Evolutionary conservation across 2,797 vertebrate genomes (phyloP).

Genomic region (Denticeps clupeoides): DNA sequence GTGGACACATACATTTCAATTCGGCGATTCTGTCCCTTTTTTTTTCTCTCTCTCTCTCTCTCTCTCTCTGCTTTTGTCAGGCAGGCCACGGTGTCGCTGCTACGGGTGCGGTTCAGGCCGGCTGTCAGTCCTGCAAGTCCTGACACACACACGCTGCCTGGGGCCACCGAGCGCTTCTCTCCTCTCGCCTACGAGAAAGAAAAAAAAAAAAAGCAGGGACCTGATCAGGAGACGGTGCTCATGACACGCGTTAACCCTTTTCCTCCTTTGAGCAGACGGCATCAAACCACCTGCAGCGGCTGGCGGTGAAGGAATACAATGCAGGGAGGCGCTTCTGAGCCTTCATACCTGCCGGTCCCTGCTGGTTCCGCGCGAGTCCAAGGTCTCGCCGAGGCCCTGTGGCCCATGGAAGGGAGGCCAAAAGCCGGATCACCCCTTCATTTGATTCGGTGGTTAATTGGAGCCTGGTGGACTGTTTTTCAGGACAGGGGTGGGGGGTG

Average conservation of each 20-base stretch:
- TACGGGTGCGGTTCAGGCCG: constrained; percentile 28
- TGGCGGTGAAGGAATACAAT: too few relatives aligned
- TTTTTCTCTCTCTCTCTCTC: too few relatives aligned
- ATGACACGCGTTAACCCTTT: neutral
- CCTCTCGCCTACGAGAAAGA: constrained; percentile 1
- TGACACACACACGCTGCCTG: constrained; percentile 41
- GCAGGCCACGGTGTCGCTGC: constrained; percentile 40
- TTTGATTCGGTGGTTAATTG: constrained; percentile 43
- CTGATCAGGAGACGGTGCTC: constrained; percentile 10
- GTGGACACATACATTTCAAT: constrained; percentile 2
- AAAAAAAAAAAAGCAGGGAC: neutral
- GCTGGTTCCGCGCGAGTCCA: too few relatives aligned
- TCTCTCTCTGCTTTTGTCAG: constrained; percentile 24
- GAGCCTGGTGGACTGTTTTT: constrained; percentile 34
- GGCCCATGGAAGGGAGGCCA: constrained; percentile 1
- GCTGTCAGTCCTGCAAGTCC: constrained; percentile 44
- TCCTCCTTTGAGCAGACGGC: neutral
- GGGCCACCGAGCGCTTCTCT: constrained; percentile 33
- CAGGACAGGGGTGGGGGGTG: constrained; percentile 48
- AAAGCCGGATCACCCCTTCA: constrained; percentile 1
- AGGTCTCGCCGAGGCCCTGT: neutral
- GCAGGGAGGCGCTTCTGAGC: too few relatives aligned
- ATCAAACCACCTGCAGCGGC: too few relatives aligned
- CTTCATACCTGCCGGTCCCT: too few relatives aligned
- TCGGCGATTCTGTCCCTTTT: too few relatives aligned